Base-by-base conservation (phyloP, 2,113 vertebrate species). In the Chloroceryle aenea region DNA sequence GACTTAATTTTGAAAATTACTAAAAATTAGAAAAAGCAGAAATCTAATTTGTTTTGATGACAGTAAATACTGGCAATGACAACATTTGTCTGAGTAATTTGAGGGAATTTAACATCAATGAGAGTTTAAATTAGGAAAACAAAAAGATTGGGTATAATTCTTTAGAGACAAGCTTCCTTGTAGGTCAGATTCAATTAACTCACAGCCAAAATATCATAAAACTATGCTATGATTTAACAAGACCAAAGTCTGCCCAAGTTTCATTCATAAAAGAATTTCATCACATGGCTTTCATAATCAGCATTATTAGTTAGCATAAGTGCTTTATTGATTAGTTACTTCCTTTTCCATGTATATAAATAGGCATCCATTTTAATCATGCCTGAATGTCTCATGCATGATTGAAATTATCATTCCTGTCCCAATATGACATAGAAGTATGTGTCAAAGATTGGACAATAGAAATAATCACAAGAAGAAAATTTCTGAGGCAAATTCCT, bases 101-200 rank as follows among this genome's bases (percentile, higher is more conserved):
- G 48, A 91, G 15, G 10, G 21, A 86, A 77, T 72, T 90, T 91
- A 86, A 77, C 38, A 66, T 80, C 71, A 83, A 85, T 95, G 61
- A 72, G 22, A 9, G 9, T 69, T 85, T 86, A 82, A 93, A 67
- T 81, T 53, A 93, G 56, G 23, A 91, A 94, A 96, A 89, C 36
- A 97, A 30, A 4, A 71, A 83, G 7, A n/a, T 8, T 58, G 22
- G 3, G 27, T 62, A 40, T 78, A 85, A 84, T 85, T 96, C 38
- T 74, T 15, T 38, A n/a, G 50, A 93, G 34, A 93, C 43, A 86
- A 95, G 34, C 38, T 50, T 66, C 62, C 26, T 81, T 6, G 2
- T 58, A 76, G 69, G 62, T 94, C 59, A 79, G 50, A 85, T 82
- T 77, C 66, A 79, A 79, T 95, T 90, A 94, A 76, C 43, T 92